Percentiles rank a stretch among this genome's conserved stretches.
Conservation (phyloP, 2,797 vertebrate genomes). For the Micromesistius poutassou region DNA sequence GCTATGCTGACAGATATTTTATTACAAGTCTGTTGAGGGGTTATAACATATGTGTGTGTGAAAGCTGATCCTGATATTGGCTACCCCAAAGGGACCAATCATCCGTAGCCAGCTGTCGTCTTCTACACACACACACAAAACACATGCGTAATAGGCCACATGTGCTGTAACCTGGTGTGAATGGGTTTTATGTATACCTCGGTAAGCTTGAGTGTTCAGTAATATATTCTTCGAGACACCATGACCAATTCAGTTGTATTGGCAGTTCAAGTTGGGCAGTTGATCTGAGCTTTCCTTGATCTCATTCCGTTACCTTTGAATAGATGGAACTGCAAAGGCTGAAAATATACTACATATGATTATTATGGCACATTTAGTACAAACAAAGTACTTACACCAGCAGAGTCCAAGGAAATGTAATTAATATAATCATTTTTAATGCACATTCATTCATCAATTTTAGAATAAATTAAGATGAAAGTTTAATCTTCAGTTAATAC, state of each 20-base stretch:
- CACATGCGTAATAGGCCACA: not conserved
- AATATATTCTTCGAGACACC: not conserved
- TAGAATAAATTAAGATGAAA: no score
- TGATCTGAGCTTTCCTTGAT: not conserved
- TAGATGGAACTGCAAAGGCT: not conserved
- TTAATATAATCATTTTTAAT: no score
- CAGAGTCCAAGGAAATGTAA: no score
- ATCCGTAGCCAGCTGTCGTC: constrained; percentile 60
- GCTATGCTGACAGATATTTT: constrained; percentile 24
- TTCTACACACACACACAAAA: not conserved
- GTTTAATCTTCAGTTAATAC: no score
- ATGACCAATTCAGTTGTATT: not conserved
- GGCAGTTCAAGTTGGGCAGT: not conserved
- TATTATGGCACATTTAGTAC: no score
- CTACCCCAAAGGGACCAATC: constrained; percentile 70
- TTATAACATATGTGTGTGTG: constrained; percentile 49
- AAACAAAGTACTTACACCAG: no score
- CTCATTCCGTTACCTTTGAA: not conserved
- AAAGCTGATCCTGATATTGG: constrained; percentile 41
- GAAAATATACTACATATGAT: not conserved
- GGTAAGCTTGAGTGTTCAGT: not conserved
- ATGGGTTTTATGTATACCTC: not conserved
- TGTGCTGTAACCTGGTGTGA: not conserved
- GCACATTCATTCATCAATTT: no score
- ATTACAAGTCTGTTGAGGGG: constrained; percentile 14